Evolutionary conservation across 1,140 invertebrate species (phyloP), one percentile per base, ranked within the genome.

Genomic region (Phymorhynchus buccinoides): DNA sequence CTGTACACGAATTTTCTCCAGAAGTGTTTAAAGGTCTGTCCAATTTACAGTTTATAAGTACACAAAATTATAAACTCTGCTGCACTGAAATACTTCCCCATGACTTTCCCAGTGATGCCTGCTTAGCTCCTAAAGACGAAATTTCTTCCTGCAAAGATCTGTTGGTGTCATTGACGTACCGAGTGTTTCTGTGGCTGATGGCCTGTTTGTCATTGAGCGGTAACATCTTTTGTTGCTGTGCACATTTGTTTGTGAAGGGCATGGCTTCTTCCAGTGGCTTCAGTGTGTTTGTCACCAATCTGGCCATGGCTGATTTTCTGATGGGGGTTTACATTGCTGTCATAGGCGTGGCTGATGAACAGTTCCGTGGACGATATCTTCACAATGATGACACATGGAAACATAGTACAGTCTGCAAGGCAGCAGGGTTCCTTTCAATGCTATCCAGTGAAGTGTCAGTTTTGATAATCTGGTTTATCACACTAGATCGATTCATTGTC

Each of bases 251-350:
- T n/a, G 62, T 44, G 1, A 78, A 71, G 56, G 78, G 85, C 16
- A 41, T 48, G 6, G 84, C 88, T 18, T 42, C 84, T 3, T 78
- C 68, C 30, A 52, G 35, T 18, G 86, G 87, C 18, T 84, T 88
- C 84, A 85, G 84, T n/a, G 48, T 89, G 3, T 88, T 89, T 16
- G 86, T 91, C 41, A 84, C 87, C 16, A 90, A 91, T 84, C 83
- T 92, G 16, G 84, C 86, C 48, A 22, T 90, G 22, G 88, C 90
- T 35, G 91, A 92, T 78, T 87, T 91, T 30, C 80, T 90, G n/a
- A 92, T 91, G 91, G 91, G 91, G 1, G 52, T 91, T 9, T 92
- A 92, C 83, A 68, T 92, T 52, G 68, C 88, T 1, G 88, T 92
- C 18, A 90, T 92, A 37, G 90, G 88, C 4, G 66, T 84, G 9